Percentiles rank a stretch among this genome's conserved stretches.
Evolutionary conservation across 2,797 vertebrate species (phyloP).

Genomic region (Sitta carolinensis): DNA sequence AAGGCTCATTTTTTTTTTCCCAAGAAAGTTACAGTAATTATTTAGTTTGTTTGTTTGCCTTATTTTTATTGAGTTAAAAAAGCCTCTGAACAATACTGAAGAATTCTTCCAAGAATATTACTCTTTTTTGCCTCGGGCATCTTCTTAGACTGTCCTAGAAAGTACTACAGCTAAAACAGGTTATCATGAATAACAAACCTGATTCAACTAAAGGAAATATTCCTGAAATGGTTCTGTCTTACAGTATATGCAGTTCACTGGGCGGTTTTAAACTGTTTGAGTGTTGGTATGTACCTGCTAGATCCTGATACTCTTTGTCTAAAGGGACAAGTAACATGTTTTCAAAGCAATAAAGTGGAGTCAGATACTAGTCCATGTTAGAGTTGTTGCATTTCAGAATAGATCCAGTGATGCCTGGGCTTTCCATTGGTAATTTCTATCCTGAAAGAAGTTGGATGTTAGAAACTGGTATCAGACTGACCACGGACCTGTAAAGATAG

Average conservation of each 20-base stretch:
- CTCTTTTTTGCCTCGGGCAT: not conserved
- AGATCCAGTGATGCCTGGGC: not conserved
- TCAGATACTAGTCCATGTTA: not conserved
- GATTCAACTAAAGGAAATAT: not conserved
- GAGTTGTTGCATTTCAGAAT: not conserved
- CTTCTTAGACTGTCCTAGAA: not conserved
- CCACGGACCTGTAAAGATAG: not conserved
- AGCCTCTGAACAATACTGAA: not conserved
- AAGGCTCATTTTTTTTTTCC: not conserved
- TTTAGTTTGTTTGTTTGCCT: not conserved
- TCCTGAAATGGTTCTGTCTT: not conserved
- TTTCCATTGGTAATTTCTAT: not conserved
- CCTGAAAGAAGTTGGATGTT: not conserved
- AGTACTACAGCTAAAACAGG: not conserved
- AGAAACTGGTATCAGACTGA: not conserved
- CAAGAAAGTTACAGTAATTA: not conserved
- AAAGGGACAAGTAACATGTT: not conserved
- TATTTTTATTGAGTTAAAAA: not conserved
- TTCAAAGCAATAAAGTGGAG: not conserved
- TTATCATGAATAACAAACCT: not conserved
- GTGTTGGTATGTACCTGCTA: not conserved
- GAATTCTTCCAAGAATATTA: not conserved
- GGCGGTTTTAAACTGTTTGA: not conserved
- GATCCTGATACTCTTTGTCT: not conserved
- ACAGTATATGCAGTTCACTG: not conserved